Evolutionary conservation across 53 echinoderm and acorn worm genomes (phyloP).

Genomic region (Echinometra lucunter): DNA sequence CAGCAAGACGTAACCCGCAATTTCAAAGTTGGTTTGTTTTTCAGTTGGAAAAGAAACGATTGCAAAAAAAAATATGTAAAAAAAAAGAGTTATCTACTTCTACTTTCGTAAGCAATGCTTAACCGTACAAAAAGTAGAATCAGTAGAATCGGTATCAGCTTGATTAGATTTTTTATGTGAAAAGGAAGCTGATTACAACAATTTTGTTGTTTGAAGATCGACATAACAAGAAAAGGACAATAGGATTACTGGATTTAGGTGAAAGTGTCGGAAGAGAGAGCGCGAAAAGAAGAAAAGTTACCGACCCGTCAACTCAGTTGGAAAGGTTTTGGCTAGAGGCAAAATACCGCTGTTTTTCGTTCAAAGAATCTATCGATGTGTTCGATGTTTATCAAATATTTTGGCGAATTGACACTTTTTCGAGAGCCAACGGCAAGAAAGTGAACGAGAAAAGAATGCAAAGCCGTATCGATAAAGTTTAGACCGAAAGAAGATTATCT

Average conservation of each 20-base stretch:
- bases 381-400: slow-evolving; percentile 70
- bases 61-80: too few species aligned
- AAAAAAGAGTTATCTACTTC: too few species aligned
- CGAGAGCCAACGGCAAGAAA: slow-evolving; percentile 16
- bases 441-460: not conserved
- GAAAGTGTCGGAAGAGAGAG: slow-evolving; percentile 55
- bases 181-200: slow-evolving; percentile 28
- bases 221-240: slow-evolving; percentile 52
- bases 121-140: too few species aligned
- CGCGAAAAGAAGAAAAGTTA: slow-evolving; percentile 10
- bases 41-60: too few species aligned
- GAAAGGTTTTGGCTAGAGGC: slow-evolving; percentile 38
- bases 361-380: slow-evolving; percentile 41
- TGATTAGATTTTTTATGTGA: not conserved
- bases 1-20: not conserved
- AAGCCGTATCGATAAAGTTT: slow-evolving; percentile 61
- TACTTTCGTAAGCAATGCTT: too few species aligned
- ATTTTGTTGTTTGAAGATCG: slow-evolving; percentile 49
- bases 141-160: not conserved
- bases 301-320: slow-evolving; percentile 31
- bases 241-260: slow-evolving; percentile 55
- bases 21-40: too few species aligned
- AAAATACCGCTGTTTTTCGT: slow-evolving; percentile 42
- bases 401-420: slow-evolving; percentile 61
- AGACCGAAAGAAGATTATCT: slow-evolving; percentile 43